phyloP scores from a whole-genome alignment of 2,113 vertebrate species.

The Nicator chloris region DNA sequence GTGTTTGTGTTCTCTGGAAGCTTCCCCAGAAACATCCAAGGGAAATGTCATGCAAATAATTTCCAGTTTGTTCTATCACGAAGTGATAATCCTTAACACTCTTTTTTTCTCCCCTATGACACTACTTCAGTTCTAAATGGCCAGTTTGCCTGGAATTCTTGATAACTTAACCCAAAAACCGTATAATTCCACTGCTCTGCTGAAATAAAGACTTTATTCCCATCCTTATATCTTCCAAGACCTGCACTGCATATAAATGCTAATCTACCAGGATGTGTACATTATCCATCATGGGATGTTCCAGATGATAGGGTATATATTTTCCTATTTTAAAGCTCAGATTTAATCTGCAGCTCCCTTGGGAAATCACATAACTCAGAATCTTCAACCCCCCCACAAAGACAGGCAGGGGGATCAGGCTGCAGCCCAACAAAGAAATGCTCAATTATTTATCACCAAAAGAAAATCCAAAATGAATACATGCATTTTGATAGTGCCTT shows the following conservation, averaged over 20 bases:
- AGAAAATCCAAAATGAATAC: background rate
- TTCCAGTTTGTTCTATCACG: background rate
- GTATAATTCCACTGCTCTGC: background rate
- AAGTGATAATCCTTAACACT: background rate
- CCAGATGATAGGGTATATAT: background rate
- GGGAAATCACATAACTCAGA: background rate
- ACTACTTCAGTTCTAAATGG: background rate
- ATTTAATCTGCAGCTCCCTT: background rate
- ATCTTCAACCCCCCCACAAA: background rate
- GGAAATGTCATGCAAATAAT: background rate
- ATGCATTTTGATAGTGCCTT: background rate
- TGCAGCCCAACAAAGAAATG: background rate
- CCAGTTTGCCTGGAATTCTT: background rate
- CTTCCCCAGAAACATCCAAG: background rate
- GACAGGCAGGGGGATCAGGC: background rate
- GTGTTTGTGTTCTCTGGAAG: background rate
- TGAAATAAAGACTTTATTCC: background rate
- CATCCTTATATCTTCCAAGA: background rate
- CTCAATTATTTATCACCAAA: slow-evolving; percentile 28
- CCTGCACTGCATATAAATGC: background rate
- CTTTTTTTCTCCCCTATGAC: background rate
- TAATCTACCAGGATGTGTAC: background rate
- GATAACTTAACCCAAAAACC: background rate
- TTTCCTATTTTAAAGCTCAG: background rate
- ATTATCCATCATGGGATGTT: background rate